Evolutionary conservation across 2,797 vertebrate genomes (phyloP).

Genomic region (Eulemur mongoz): DNA sequence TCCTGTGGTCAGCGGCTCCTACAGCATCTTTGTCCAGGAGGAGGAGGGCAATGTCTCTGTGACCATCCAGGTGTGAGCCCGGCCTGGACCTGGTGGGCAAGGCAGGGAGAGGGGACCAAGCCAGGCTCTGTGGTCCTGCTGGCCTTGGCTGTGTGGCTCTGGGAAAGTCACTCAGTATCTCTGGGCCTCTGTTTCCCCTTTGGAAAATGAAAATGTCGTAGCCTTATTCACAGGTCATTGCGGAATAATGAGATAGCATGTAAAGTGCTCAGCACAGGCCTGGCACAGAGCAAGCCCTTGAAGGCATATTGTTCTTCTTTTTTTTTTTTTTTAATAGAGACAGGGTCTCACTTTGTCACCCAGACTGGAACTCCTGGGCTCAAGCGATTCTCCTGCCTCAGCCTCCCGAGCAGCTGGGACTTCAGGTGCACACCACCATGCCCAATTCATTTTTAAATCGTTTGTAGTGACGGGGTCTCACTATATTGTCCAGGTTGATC

Average conservation of each 20-base stretch:
- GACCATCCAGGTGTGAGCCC: slow-evolving; percentile 79
- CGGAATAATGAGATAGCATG: background rate
- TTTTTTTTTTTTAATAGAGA: background rate
- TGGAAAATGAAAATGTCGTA: background rate
- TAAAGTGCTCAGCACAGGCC: background rate
- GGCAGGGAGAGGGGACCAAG: too few relatives aligned
- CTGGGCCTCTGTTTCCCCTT: background rate
- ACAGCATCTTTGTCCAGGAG: slow-evolving; percentile 88
- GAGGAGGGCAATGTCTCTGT: slow-evolving; percentile 56
- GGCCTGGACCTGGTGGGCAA: background rate
- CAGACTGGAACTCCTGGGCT: background rate
- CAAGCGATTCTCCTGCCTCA: background rate
- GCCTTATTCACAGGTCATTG: background rate
- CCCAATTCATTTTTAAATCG: background rate
- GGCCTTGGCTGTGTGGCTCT: background rate
- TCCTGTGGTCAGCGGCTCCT: slow-evolving; percentile 86
- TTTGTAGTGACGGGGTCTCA: background rate
- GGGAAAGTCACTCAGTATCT: background rate
- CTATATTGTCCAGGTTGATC: too few relatives aligned
- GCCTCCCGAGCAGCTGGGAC: background rate
- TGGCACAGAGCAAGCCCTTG: background rate
- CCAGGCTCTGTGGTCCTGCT: background rate
- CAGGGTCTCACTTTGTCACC: background rate
- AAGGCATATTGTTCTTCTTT: background rate
- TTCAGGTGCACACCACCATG: background rate